Conservation (phyloP, 2,797 vertebrate species). For the Falco berigora region DNA sequence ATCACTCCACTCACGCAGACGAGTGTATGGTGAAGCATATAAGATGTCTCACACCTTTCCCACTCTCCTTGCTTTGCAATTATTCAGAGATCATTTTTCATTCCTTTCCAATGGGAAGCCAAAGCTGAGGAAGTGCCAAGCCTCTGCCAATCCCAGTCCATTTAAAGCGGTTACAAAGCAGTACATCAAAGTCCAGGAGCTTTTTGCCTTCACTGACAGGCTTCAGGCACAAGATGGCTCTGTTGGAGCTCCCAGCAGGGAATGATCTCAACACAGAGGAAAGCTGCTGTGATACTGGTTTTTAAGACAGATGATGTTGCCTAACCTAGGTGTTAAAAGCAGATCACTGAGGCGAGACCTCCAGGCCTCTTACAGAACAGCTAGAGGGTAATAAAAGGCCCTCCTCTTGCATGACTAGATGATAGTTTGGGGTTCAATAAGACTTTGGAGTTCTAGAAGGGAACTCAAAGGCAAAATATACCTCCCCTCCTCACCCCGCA, state of each 20-base stretch:
- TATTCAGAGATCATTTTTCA: not conserved
- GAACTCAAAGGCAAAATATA: not conserved
- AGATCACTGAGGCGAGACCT: not conserved
- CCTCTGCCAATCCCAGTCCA: not conserved
- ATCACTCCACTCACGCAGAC: fast-evolving
- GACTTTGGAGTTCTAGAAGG: not conserved
- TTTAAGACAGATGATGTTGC: not conserved
- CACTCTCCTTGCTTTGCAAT: not conserved
- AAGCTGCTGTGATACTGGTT: not conserved
- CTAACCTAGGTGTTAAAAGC: not conserved
- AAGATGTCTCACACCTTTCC: not conserved
- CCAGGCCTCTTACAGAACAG: not conserved
- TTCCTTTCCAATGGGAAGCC: not conserved
- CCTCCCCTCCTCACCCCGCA: not conserved
- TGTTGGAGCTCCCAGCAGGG: not conserved
- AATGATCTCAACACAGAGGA: not conserved
- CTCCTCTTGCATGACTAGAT: not conserved
- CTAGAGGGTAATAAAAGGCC: not conserved
- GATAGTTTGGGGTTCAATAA: not conserved
- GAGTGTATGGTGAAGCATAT: fast-evolving
- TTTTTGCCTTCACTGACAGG: not conserved
- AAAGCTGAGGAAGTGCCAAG: not conserved
- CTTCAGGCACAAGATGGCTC: not conserved
- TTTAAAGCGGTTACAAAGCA: not conserved
- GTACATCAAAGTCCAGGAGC: not conserved